A percentile compares a stretch with the other conserved stretches of the same genome.
phyloP scores from a whole-genome alignment of 2,797 vertebrate species.

The Uromys caudimaculatus region DNA sequence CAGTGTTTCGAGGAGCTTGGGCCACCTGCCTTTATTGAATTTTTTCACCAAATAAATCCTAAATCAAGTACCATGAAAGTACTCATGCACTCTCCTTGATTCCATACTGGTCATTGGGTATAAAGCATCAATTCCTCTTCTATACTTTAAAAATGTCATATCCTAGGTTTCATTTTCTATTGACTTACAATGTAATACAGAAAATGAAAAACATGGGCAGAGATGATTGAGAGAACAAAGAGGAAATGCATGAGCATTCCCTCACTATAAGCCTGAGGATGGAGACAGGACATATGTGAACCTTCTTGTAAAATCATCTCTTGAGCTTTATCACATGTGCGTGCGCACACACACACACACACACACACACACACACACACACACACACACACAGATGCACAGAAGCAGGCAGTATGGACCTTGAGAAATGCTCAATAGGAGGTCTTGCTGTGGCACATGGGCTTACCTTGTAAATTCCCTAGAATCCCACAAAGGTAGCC shows the following conservation, averaged over 20 bases:
- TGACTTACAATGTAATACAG: background rate
- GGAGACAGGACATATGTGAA: background rate
- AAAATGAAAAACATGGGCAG: background rate
- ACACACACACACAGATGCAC: background rate
- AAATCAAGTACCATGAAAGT: background rate
- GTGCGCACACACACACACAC: too few species aligned
- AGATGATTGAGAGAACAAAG: background rate
- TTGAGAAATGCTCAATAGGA: background rate
- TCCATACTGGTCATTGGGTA: background rate
- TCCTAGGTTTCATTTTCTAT: background rate
- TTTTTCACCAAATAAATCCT: background rate
- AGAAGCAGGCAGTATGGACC: background rate
- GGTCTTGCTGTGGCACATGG: background rate
- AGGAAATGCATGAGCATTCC: background rate
- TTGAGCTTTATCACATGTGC: background rate
- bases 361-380: background rate
- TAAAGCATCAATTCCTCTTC: background rate
- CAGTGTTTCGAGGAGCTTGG: background rate
- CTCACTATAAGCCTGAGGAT: background rate
- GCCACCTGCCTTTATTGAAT: background rate
- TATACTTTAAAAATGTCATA: background rate
- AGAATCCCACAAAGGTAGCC: background rate
- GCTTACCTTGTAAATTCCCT: too few species aligned
- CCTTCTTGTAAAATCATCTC: background rate
- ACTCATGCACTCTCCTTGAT: background rate